Conservation (phyloP, 2,797 vertebrate genomes). For the Galago senegalensis region DNA sequence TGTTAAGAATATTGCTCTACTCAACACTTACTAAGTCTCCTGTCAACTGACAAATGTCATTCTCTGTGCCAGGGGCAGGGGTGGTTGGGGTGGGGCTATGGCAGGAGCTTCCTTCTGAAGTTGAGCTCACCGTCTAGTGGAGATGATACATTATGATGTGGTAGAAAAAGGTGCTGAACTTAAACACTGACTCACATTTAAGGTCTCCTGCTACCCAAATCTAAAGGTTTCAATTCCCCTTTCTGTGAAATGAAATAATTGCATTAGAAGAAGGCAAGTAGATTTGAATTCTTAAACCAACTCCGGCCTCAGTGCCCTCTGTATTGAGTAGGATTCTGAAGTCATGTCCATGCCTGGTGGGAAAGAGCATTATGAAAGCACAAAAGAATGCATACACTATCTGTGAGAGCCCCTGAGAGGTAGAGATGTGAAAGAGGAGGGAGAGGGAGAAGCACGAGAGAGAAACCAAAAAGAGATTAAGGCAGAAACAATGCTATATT, state of each 20-base stretch:
- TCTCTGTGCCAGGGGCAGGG: neutral
- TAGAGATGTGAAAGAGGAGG: neutral
- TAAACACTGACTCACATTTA: neutral
- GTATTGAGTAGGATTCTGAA: neutral
- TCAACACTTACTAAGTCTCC: neutral
- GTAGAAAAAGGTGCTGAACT: neutral
- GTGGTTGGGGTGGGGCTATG: neutral
- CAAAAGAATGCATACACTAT: neutral
- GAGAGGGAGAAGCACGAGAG: neutral
- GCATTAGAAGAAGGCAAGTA: slow-evolving; percentile 3
- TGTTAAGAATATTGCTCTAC: slow-evolving; percentile 8
- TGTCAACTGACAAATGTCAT: slow-evolving; percentile 7
- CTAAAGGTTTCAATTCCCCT: neutral
- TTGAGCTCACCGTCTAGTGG: neutral
- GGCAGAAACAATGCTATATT: neutral
- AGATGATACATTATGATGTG: neutral
- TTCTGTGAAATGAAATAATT: slow-evolving; percentile 39
- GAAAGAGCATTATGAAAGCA: slow-evolving; percentile 2
- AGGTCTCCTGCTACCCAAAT: neutral
- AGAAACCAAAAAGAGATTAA: neutral
- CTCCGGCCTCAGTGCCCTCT: neutral
- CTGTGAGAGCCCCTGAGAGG: neutral
- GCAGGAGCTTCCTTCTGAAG: neutral
- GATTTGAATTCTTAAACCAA: neutral
- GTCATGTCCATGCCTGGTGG: neutral